A percentile compares a stretch with the other conserved stretches of the same genome.
Evolutionary conservation across 2,888 invertebrate species (phyloP).

Genomic region (Tanytarsus gracilentus): DNA sequence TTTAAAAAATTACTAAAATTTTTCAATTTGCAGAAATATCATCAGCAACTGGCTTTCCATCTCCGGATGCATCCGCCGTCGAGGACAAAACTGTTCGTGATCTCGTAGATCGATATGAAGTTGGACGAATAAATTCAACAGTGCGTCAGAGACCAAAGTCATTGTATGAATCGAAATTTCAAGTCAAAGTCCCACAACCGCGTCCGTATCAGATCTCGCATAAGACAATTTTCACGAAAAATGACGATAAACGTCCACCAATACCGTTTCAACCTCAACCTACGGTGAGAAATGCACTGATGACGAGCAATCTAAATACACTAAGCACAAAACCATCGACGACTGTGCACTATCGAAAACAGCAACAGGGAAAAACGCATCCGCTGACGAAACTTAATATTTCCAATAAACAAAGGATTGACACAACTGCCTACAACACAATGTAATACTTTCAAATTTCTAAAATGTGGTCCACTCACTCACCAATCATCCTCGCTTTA

Average conservation of each 20-base stretch:
- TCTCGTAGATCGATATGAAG: slow-evolving; percentile 67
- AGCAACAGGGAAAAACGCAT: slow-evolving; percentile 88
- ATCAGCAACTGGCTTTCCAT: neutral
- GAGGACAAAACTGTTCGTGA: slow-evolving; percentile 65
- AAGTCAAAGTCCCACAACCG: slow-evolving; percentile 34
- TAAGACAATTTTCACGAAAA: slow-evolving; percentile 20
- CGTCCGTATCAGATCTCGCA: slow-evolving; percentile 35
- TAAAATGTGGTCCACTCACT: neutral
- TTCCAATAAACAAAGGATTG: slow-evolving; percentile 59
- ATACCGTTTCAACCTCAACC: slow-evolving; percentile 37
- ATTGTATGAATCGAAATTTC: slow-evolving; percentile 30
- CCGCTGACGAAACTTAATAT: slow-evolving; percentile 79
- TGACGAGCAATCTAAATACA: slow-evolving; percentile 30
- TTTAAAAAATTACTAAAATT: too few relatives aligned
- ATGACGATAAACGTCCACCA: slow-evolving; percentile 42
- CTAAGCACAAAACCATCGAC: slow-evolving; percentile 30
- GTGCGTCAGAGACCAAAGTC: slow-evolving; percentile 20
- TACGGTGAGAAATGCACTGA: slow-evolving; percentile 34
- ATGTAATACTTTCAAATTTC: slow-evolving; percentile 52
- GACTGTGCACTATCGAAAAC: slow-evolving; percentile 44
- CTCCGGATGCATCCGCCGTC: slow-evolving; percentile 15
- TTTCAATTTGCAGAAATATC: too few relatives aligned
- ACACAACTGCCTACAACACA: slow-evolving; percentile 76
- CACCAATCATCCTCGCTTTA: too few relatives aligned
- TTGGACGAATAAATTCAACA: slow-evolving; percentile 31